Evolutionary conservation across 64 coral and sea anemone genomes (phyloP).

Genomic region (Pocillopora verrucosa): DNA sequence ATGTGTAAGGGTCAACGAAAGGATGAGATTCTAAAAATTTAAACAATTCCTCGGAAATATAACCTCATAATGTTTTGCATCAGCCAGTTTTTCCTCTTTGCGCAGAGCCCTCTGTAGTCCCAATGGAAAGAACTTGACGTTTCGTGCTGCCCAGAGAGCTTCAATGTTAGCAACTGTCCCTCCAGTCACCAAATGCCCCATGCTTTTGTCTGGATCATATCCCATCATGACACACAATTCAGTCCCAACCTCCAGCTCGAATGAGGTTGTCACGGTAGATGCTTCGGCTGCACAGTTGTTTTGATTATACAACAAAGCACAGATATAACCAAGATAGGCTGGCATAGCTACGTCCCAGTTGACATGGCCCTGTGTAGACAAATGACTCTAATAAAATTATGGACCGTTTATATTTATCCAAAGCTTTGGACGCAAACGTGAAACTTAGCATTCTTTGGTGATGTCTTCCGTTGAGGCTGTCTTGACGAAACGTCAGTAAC

Average conservation of each 20-base stretch:
- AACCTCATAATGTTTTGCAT: conserved; percentile 31
- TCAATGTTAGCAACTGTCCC: conserved; percentile 60
- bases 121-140: conserved; percentile 55
- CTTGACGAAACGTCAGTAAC: too few relatives aligned
- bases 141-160: conserved; percentile 58
- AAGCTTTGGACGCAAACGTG: too few relatives aligned
- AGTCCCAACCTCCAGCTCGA: conserved; percentile 71
- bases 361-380: conserved; percentile 56
- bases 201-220: conserved; percentile 53
- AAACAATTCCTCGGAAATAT: background rate
- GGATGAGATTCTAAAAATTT: too few relatives aligned
- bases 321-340: conserved; percentile 76
- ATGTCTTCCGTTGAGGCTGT: too few relatives aligned
- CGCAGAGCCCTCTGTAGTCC: conserved; percentile 34
- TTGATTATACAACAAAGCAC: conserved; percentile 66
- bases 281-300: conserved; percentile 79
- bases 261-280: conserved; percentile 60
- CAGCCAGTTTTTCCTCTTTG: conserved; percentile 3
- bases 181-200: conserved; percentile 47
- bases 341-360: conserved; percentile 74
- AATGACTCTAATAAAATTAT: background rate
- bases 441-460: too few relatives aligned
- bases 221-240: conserved; percentile 82
- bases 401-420: too few relatives aligned
- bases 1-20: too few relatives aligned